Percentiles rank a stretch among this genome's conserved stretches.
These are phyloP conservation scores for Lagodon rhomboides DNA, from an alignment of 2,797 vertebrate genomes.

Conservation along the genomic window DNA sequence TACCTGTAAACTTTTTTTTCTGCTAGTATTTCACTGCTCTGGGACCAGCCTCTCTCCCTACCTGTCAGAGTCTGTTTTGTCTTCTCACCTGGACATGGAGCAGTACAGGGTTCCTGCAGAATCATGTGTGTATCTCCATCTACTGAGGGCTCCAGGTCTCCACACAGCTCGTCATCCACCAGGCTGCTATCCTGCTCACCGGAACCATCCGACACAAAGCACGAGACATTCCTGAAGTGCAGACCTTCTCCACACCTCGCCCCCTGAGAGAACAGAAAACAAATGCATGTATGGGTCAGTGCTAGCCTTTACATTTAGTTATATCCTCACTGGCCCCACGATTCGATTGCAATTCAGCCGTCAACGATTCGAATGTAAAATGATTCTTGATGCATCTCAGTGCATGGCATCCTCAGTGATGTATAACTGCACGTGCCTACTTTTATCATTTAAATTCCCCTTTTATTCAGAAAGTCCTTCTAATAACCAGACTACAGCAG, in stretches of 20 bases:
- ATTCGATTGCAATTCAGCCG: too few species aligned
- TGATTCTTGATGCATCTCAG: too few species aligned
- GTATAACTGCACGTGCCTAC: too few species aligned
- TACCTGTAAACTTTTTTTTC: neutral
- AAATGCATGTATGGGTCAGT: neutral
- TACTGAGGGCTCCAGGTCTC: conserved; percentile 89
- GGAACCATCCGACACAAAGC: conserved; percentile 93
- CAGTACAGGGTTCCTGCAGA: conserved; percentile 91
- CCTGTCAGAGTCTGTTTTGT: neutral
- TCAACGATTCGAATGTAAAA: too few species aligned
- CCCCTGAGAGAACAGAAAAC: conserved; percentile 81
- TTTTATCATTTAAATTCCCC: too few species aligned
- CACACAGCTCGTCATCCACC: conserved; percentile 95
- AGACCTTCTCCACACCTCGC: conserved; percentile 94
- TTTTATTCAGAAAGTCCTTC: too few species aligned
- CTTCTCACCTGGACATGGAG: conserved; percentile 93
- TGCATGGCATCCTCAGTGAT: too few species aligned
- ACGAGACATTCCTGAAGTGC: conserved; percentile 92
- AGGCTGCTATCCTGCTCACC: conserved; percentile 84
- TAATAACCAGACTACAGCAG: too few species aligned
- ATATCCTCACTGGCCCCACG: too few species aligned
- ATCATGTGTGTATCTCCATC: conserved; percentile 88
- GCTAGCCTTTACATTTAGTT: neutral
- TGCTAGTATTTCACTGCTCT: neutral
- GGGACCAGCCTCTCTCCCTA: neutral